A percentile compares a stretch with the other conserved stretches of the same genome.
These are phyloP conservation scores for Arenaria interpres DNA, from an alignment of 2,113 vertebrate species.

Conservation along the genomic window DNA sequence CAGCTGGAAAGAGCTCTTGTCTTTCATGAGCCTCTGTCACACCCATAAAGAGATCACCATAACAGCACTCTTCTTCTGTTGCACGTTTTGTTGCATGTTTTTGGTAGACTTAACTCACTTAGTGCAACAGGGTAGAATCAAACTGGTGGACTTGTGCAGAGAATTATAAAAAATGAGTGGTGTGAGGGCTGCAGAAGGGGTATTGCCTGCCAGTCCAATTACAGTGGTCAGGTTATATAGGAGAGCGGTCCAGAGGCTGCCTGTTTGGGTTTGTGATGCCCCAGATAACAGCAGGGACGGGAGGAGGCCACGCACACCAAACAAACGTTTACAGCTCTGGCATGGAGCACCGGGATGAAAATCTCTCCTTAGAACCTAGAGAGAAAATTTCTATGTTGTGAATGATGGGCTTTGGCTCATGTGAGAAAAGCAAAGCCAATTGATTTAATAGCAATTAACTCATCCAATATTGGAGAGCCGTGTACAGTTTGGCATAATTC, in stretches of 20 bases:
- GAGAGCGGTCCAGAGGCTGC: not conserved
- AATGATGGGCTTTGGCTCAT: conserved; percentile 44
- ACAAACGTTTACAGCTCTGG: not conserved
- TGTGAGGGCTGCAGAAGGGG: not conserved
- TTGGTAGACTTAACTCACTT: not conserved
- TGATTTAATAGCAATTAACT: conserved; percentile 67
- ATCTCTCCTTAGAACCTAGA: not conserved
- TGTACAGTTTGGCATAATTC: conserved; percentile 47
- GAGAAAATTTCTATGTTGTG: conserved; percentile 15
- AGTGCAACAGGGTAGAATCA: not conserved
- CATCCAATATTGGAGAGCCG: conserved; percentile 22
- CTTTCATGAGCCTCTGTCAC: not conserved
- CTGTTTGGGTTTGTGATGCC: not conserved
- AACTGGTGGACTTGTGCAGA: not conserved
- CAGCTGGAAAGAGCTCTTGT: not conserved
- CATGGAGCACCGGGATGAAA: not conserved
- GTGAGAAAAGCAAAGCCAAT: conserved; percentile 47
- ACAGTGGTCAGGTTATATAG: rapidly evolving
- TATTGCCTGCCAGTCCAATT: not conserved
- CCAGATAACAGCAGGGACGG: not conserved
- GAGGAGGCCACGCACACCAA: not conserved
- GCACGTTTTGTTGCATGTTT: not conserved
- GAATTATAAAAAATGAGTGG: not conserved
- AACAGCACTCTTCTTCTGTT: not conserved
- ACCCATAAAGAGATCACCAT: not conserved